phyloP scores from a whole-genome alignment of 2,888 invertebrate genomes.

The Cotesia congregata region DNA sequence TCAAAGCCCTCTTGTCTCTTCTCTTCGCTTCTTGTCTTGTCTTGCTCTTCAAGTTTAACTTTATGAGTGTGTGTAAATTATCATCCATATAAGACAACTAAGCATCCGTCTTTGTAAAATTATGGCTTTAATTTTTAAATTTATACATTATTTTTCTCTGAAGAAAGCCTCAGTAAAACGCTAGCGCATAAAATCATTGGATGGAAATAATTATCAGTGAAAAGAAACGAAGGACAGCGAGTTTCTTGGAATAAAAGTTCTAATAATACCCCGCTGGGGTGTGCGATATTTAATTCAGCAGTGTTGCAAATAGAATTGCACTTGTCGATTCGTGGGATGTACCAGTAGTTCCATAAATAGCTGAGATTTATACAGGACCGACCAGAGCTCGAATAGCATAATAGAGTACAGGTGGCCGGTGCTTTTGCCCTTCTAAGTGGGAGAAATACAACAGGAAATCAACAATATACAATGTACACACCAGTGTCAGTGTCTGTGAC shows the following conservation, averaged over 20 bases:
- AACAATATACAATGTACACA: conserved; percentile 13
- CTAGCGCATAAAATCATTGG: not conserved
- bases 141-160: not conserved
- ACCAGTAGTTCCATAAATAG: conserved; percentile 34
- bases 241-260: conserved; percentile 11
- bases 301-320: conserved; percentile 17
- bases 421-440: not conserved
- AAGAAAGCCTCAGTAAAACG: not conserved
- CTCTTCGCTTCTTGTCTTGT: conserved; percentile 6
- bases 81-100: conserved; percentile 12
- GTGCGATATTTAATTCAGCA: conserved; percentile 19
- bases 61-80: conserved; percentile 35
- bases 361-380: conserved; percentile 17
- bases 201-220: not conserved
- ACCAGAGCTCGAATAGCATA: not conserved
- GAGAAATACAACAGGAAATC: conserved; percentile 16
- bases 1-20: conserved; percentile 37
- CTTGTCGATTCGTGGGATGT: conserved; percentile 36
- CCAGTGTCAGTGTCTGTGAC: conserved; percentile 9
- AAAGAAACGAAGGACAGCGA: not conserved
- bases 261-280: conserved; percentile 14
- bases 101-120: not conserved
- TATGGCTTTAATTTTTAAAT: not conserved
- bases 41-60: conserved; percentile 28
- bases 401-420: conserved; percentile 13